phyloP scores from a whole-genome alignment of 2,888 invertebrate species.

The Drosophila mimetica region DNA sequence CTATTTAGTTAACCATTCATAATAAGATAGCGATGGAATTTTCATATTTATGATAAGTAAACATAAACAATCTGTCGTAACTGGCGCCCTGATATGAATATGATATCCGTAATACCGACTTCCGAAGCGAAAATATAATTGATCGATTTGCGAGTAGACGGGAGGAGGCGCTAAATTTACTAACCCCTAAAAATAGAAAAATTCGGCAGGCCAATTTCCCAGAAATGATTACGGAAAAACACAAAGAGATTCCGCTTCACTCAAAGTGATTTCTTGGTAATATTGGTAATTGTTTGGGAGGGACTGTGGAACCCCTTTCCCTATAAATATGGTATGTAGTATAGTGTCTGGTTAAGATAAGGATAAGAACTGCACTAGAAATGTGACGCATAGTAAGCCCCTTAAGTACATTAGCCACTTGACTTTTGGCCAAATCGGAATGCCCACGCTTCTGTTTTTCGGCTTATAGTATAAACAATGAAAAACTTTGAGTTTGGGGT shows the following conservation, averaged over 20 bases:
- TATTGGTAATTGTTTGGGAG: too few species aligned
- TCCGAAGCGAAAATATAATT: conserved; percentile 51
- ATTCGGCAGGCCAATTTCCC: conserved; percentile 15
- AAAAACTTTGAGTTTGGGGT: conserved; percentile 13
- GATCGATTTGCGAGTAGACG: conserved; percentile 55
- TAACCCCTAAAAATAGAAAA: conserved; percentile 32
- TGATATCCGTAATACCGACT: conserved; percentile 18
- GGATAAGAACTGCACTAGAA: conserved; percentile 29
- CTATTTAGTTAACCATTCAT: neutral
- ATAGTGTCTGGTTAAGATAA: conserved; percentile 40
- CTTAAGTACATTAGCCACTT: conserved; percentile 41
- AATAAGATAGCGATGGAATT: conserved; percentile 13
- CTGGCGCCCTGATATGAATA: conserved; percentile 20
- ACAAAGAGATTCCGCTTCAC: neutral
- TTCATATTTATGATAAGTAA: conserved; percentile 18
- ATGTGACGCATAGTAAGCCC: conserved; percentile 58
- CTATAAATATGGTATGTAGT: too few species aligned
- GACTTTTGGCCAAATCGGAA: conserved; percentile 57
- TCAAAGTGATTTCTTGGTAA: conserved; percentile 24
- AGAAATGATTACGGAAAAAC: conserved; percentile 15
- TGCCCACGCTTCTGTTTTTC: conserved; percentile 39
- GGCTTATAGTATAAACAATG: too few species aligned
- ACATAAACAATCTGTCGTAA: conserved; percentile 21
- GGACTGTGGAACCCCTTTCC: too few species aligned
- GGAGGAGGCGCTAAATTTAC: conserved; percentile 38